Conservation (phyloP, 1,140 invertebrate genomes). For the Caerostris extrusa region DNA sequence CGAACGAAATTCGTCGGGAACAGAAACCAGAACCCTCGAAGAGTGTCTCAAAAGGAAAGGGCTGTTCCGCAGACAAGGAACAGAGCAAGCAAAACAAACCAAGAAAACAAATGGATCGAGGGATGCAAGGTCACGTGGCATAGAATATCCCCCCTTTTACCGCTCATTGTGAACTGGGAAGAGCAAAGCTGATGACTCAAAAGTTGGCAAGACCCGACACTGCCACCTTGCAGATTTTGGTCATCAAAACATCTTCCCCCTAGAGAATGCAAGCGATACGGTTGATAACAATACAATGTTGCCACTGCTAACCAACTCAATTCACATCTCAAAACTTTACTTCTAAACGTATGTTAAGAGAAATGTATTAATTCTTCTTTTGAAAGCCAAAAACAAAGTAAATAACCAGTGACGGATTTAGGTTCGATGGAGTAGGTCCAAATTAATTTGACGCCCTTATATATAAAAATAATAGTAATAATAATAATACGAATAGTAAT, state of each 20-base stretch:
- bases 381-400: no score
- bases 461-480: no score
- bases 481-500: no score
- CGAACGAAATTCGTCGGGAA: neutral
- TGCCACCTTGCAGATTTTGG: conserved; percentile 61
- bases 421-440: no score
- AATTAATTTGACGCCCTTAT: no score
- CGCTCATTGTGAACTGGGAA: neutral
- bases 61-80: neutral
- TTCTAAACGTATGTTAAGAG: no score
- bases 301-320: no score
- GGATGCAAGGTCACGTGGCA: conserved; percentile 28
- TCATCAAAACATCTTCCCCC: neutral
- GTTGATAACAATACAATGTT: no score
- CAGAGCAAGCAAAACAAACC: neutral
- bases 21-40: conserved; percentile 24
- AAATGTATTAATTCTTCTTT: no score
- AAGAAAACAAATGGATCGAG: conserved; percentile 3
- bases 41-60: neutral
- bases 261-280: no score
- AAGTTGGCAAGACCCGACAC: conserved; percentile 47
- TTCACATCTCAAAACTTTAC: no score
- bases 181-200: conserved; percentile 52
- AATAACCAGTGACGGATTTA: no score
- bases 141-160: conserved; percentile 6